phyloP scores from a whole-genome alignment of 2,113 vertebrate genomes.

The Gadus macrocephalus region DNA sequence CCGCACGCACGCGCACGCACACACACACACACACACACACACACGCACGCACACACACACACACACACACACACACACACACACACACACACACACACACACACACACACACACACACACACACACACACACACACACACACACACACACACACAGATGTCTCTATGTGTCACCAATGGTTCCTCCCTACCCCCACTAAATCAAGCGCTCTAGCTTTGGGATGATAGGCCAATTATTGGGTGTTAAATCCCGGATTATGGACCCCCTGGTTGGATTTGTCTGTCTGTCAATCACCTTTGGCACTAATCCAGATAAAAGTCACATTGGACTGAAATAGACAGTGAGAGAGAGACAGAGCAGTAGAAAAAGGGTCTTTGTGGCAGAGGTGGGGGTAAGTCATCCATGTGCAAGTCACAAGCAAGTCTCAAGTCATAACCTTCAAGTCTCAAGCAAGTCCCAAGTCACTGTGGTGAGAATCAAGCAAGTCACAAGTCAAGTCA shows the following conservation, averaged over 20 bases:
- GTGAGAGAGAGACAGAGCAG: background rate
- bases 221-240: constrained; percentile 52
- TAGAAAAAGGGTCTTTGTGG: constrained; percentile 24
- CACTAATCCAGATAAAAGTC: constrained; percentile 62
- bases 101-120: background rate
- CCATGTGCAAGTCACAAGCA: no score
- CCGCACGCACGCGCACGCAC: background rate
- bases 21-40: background rate
- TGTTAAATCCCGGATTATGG: constrained; percentile 40
- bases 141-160: background rate
- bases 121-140: background rate
- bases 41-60: background rate
- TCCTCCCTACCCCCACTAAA: constrained; percentile 12
- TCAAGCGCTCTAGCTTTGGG: constrained; percentile 35
- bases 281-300: constrained; percentile 55
- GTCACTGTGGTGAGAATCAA: no score
- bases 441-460: no score
- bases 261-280: constrained; percentile 47
- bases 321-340: constrained; percentile 33
- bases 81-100: background rate
- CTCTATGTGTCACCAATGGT: constrained; percentile 34
- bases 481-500: no score
- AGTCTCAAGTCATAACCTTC: no score
- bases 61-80: background rate
- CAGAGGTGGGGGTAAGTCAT: no score